A percentile compares a stretch with the other conserved stretches of the same genome.
These are phyloP conservation scores for Mellivora capensis DNA, from an alignment of 2,113 vertebrate species.

Conservation along the genomic window DNA sequence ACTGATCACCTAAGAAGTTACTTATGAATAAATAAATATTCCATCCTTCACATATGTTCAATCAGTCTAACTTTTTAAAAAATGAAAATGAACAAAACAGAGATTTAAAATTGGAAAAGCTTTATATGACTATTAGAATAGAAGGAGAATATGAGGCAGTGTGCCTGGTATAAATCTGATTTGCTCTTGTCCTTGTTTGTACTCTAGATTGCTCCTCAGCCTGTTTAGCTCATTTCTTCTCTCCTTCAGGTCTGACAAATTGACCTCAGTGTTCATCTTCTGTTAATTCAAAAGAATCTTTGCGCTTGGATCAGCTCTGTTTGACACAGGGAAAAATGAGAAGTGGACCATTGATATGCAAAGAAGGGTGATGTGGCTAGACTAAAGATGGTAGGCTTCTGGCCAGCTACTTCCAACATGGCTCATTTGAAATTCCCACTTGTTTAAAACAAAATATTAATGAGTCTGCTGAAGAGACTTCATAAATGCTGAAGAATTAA, in stretches of 20 bases:
- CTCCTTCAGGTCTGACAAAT: slow-evolving; percentile 24
- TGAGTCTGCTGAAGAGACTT: not conserved
- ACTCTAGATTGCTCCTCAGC: not conserved
- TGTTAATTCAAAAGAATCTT: slow-evolving; percentile 56
- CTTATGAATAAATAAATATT: not conserved
- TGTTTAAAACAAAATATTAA: slow-evolving; percentile 65
- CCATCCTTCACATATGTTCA: not conserved
- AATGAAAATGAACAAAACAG: not conserved
- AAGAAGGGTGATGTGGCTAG: not conserved
- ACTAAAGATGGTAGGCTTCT: slow-evolving; percentile 26
- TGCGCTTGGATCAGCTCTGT: slow-evolving; percentile 26
- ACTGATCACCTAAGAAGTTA: not conserved
- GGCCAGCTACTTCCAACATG: slow-evolving; percentile 24
- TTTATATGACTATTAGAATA: not conserved
- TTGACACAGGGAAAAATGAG: slow-evolving; percentile 19
- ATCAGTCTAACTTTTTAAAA: not conserved
- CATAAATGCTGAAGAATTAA: slow-evolving; percentile 17
- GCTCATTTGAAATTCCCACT: slow-evolving; percentile 60
- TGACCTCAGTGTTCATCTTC: not conserved
- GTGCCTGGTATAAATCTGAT: not conserved
- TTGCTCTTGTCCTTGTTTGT: not conserved
- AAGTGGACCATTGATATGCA: slow-evolving; percentile 54
- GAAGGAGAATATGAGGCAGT: not conserved
- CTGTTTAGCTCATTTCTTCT: not conserved
- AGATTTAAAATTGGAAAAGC: not conserved